Conservation (phyloP, 1,140 invertebrate genomes). For the Cydia strobilella region DNA sequence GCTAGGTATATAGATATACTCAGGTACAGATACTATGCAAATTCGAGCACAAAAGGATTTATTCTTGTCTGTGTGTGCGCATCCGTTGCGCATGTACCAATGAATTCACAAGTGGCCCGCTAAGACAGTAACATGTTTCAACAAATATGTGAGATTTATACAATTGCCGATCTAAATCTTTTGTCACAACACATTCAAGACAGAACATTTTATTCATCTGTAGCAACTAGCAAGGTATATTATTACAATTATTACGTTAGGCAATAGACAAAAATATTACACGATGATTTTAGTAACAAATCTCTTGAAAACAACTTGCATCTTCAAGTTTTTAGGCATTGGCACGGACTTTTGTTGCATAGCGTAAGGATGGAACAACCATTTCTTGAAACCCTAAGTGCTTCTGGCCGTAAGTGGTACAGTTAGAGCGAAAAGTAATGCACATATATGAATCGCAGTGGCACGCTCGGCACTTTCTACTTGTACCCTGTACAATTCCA, state of each 20-base stretch:
- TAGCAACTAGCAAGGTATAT: too few relatives aligned
- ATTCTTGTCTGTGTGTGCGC: background rate
- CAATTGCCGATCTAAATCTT: background rate
- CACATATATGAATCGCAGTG: constrained; percentile 73
- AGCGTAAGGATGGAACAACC: too few relatives aligned
- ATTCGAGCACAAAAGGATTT: background rate
- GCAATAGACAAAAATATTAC: too few relatives aligned
- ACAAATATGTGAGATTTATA: background rate
- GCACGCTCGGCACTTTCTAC: constrained; percentile 88
- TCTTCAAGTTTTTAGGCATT: too few relatives aligned
- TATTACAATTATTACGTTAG: too few relatives aligned
- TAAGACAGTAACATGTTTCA: background rate
- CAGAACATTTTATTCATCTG: background rate
- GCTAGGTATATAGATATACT: too few relatives aligned
- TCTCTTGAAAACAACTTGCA: too few relatives aligned
- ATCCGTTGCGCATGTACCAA: background rate
- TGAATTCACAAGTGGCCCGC: background rate
- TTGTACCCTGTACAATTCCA: constrained; percentile 94
- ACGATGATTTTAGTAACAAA: too few relatives aligned
- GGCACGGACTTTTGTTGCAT: too few relatives aligned
- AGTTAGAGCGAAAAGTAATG: too few relatives aligned
- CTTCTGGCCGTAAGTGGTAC: too few relatives aligned
- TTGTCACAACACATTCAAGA: background rate
- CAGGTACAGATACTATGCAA: background rate
- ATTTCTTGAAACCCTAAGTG: too few relatives aligned